These are phyloP conservation scores for Ennomos quercinarius DNA, from an alignment of 2,888 invertebrate species.

Conservation along the genomic window DNA sequence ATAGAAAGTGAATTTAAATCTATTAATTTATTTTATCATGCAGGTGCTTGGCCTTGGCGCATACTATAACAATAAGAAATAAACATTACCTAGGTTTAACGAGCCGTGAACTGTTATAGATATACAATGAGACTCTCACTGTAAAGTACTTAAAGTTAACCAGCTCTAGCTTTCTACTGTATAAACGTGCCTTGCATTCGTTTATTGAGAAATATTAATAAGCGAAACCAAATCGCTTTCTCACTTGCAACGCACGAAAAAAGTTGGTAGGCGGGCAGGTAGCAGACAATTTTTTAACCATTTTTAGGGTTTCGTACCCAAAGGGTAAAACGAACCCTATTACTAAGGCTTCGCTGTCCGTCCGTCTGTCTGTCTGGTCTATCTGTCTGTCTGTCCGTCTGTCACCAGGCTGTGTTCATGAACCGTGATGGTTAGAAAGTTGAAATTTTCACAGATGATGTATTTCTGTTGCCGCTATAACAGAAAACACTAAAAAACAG, in stretches of 20 bases:
- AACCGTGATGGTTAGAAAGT: too few species aligned
- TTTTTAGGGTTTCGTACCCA: too few species aligned
- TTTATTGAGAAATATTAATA: slow-evolving; percentile 6
- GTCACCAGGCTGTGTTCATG: too few species aligned
- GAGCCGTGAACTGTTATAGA: slow-evolving; percentile 36
- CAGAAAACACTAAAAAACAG: too few species aligned
- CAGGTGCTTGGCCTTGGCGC: slow-evolving; percentile 3
- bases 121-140: slow-evolving; percentile 41
- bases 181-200: slow-evolving; percentile 20
- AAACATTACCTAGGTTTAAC: slow-evolving; percentile 23
- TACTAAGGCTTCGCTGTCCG: too few species aligned
- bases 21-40: slow-evolving; percentile 2
- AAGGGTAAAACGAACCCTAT: too few species aligned
- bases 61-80: slow-evolving; percentile 2
- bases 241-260: neutral
- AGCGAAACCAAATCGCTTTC: slow-evolving; percentile 4
- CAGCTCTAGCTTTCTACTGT: slow-evolving; percentile 37
- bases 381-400: too few species aligned
- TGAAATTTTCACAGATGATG: too few species aligned
- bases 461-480: too few species aligned
- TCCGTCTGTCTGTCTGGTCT: too few species aligned
- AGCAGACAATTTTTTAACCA: too few species aligned
- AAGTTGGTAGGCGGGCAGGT: too few species aligned
- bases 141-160: slow-evolving; percentile 26
- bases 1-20: neutral